Percentiles rank a stretch among this genome's conserved stretches.
Conservation (phyloP, 2,113 vertebrate genomes). For the Neotoma lepida region DNA sequence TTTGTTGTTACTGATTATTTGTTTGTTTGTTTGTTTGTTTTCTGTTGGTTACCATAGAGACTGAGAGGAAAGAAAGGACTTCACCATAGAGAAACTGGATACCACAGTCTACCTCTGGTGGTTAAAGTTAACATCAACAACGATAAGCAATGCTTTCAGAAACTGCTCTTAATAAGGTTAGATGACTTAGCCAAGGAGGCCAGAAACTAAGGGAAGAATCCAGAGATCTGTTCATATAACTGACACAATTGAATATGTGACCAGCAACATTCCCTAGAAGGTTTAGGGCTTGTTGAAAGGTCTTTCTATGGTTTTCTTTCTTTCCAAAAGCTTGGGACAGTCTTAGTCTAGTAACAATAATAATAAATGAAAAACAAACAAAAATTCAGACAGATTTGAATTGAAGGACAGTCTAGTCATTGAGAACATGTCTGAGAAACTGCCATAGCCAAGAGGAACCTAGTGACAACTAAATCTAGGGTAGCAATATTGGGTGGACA, state of each 20-base stretch:
- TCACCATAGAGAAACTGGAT: not conserved
- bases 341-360: not conserved
- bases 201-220: not conserved
- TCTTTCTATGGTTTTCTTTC: not conserved
- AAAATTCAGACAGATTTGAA: not conserved
- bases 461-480: not conserved
- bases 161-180: not conserved
- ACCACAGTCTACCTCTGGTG: rapidly evolving
- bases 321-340: not conserved
- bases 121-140: not conserved
- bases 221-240: no score
- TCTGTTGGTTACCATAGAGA: not conserved
- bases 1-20: not conserved
- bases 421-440: not conserved
- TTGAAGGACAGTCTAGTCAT: not conserved
- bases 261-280: not conserved
- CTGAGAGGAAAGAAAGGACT: rapidly evolving
- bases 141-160: not conserved
- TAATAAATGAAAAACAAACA: not conserved
- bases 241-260: not conserved
- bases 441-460: rapidly evolving
- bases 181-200: not conserved
- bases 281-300: not conserved
- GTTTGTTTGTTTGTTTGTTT: not conserved
- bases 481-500: not conserved